Evolutionary conservation across 1,140 invertebrate species (phyloP), one percentile per base, ranked within the genome.

Genomic region (Spodoptera frugiperda): DNA sequence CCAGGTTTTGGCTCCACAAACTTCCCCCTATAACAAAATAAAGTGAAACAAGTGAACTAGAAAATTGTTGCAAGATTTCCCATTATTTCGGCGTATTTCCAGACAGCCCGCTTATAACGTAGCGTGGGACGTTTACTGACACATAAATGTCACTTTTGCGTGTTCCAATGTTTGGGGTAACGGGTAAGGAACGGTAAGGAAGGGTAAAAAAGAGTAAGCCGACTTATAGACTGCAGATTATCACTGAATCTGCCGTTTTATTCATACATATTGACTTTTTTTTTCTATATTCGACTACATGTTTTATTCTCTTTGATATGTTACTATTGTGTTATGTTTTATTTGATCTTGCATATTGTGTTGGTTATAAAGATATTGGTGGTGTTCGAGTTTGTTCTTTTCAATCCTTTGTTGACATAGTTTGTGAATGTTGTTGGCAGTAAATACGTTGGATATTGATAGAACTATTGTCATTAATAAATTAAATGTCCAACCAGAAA

Each of bases 111-210:
- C 72, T 63, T 63, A 51, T 72, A 67, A 65, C 59, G 44, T 21
- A n/a, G 55, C 57, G 67, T 44, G 54, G 48, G 33, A 33, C 74
- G 70, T 75, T 81, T 68, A 81, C 54, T 83, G 82, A 82, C 82
- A 84, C 82, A 84, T 82, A 80, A 84, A 84, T 82, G 80, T 82
- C 80, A 80, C 77, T 67, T 77, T 84, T 71, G 82, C 80, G 80
- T 84, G 82, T 78, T 57, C 65, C 11, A 9, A 51, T 39, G 53
- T 33, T n/a, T n/a, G 19, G 3, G 25, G 25, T 25, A 25, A 25
- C 3, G 25, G 25, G 25, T 25, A 39, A 10, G 33, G 33, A 39
- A 39, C 9, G 33, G 33, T 39, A 39, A 39, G 33, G 33, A 39
- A 39, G 33, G 33, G 33, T 39, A 39, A 39, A 39, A 39, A 39